Evolutionary conservation across 1,140 invertebrate genomes (phyloP), one percentile per base, ranked within the genome.

Genomic region (Philopotamus ludificatus): DNA sequence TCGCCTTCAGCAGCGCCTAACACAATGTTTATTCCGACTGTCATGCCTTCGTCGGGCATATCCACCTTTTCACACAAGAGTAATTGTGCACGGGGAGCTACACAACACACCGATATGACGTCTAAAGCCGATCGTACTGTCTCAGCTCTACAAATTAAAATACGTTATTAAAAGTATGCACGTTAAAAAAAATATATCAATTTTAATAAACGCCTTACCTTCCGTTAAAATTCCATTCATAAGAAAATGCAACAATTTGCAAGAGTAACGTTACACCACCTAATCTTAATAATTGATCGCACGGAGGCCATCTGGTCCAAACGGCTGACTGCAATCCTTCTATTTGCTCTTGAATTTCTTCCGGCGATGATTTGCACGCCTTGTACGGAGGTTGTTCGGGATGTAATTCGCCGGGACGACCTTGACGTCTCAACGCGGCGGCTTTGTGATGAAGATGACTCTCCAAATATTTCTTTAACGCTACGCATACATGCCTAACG

Each of bases 401-500:
- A 1, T 78, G 74, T 12, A 70, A 74, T 65, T 79, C 76, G 2
- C 76, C 77, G 1, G 76, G 75, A 66, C 91, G 74, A 65, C 89
- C 77, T n/a, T 77, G 75, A 65, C 91, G 75, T 67, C 89, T 85
- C 0, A 96, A 81, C 65, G 90, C 87, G 66, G 94, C 92, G 9
- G 90, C 89, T 73, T 94, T 92, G 39, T 90, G 82, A 70, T 89
- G 86, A 26, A 97, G 79, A 78, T 98, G 96, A 1, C 92, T 90
- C 76, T 98, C 95, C 77, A 95, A 89, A 71, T 98, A 98, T 63
- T 89, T 85, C 73, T 95, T 92, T 0, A 97, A 81, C 1, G 95
- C 92, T 3, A 92, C 87, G 72, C 92, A 94, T 1, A 97, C 95
- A 75, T 97, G 94, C 9, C 94, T 80, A 0, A 96, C 93, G 50